Base-by-base conservation (phyloP, 2,888 invertebrate species). In the Andrena fulva region DNA sequence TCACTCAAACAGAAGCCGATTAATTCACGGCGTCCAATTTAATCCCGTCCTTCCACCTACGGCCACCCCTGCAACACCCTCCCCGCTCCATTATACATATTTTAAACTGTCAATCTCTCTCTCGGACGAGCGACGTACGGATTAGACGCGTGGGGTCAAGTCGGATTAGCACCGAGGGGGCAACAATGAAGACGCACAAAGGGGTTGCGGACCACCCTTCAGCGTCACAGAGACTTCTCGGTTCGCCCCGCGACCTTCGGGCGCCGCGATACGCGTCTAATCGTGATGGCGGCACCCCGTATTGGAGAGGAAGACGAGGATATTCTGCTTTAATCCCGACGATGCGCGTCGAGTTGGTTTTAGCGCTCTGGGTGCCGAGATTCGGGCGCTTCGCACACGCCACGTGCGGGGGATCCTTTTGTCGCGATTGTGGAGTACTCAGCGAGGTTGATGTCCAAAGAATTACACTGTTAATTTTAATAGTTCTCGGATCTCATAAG, bases 31-130 rank as follows among this genome's bases (percentile, higher is more conserved):
- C 92, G 91, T 93, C 90, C 94, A 92, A 93, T 93, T 94, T 89
- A 89, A 89, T 93, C 89, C 86, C 70, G 78, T 68, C 80, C 81
- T 79, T 85, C 77, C 84, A 62, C 60, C 60, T 64, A 59, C 76
- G 72, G 59, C 59, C 75, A 33, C 54, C 67, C 83, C 85, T 66
- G n/a, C 12, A 80, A 42, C 80, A 74, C 69, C 69, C 77, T 59
- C 56, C 33, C 60, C 56, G 83, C 87, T 90, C 93, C 90, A 93
- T 93, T 93, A 93, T 93, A 93, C 93, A 94, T 93, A 94, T 94
- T 93, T 93, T 92, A 93, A 93, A 93, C 93, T 93, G 93, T 94
- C 94, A 94, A 94, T 94, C 93, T 92, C 93, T 92, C 91, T 90
- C 71, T 59, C 85, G 80, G 87, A 83, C 87, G 89, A 85, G 69